phyloP scores from a whole-genome alignment of 2,113 vertebrate genomes.

The Eurystomus gularis region DNA sequence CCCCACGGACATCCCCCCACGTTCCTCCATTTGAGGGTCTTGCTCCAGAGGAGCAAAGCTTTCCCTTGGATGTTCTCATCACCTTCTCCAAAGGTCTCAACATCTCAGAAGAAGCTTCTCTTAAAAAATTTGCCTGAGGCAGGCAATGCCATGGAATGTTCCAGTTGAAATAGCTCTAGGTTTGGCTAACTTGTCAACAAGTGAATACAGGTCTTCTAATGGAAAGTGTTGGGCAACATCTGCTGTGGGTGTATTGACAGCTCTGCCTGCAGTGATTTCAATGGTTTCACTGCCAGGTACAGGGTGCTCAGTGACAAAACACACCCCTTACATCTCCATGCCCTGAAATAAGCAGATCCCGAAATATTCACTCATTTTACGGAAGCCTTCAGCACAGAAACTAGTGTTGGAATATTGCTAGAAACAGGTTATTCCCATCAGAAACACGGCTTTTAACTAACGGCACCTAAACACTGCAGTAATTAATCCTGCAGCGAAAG shows the following conservation, averaged over 20 bases:
- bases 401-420: background rate
- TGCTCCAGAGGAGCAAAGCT: background rate
- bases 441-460: background rate
- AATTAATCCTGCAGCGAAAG: background rate
- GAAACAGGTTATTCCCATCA: background rate
- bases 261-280: background rate
- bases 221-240: constrained; percentile 13
- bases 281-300: background rate
- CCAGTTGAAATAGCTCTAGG: background rate
- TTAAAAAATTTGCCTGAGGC: background rate
- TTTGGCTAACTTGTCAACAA: constrained; percentile 7
- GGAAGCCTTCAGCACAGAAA: background rate
- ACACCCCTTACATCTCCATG: background rate
- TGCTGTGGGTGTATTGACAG: background rate
- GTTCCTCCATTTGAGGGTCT: background rate
- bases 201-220: background rate
- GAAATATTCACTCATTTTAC: background rate
- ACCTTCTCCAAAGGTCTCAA: background rate
- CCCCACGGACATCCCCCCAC: background rate
- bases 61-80: background rate
- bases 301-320: background rate
- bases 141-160: constrained; percentile 1
- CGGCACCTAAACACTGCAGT: background rate
- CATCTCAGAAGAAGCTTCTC: background rate
- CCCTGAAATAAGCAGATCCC: background rate